Conservation (phyloP, 1,140 invertebrate genomes). For the Colletes gigas region DNA sequence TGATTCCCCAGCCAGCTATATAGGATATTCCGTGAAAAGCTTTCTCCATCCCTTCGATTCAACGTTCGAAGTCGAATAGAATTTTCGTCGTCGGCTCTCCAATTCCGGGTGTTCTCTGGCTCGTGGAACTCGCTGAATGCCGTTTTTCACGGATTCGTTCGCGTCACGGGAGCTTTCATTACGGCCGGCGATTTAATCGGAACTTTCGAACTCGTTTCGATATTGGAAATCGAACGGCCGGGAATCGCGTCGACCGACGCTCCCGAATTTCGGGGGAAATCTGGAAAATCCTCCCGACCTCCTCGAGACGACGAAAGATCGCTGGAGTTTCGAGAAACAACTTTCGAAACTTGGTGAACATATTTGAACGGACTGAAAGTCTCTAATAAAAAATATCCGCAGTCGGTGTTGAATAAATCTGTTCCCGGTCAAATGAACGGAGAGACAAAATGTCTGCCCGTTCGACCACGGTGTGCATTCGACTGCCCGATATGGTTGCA, state of each 20-base stretch:
- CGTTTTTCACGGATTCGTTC: not conserved
- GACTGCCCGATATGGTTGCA: not conserved
- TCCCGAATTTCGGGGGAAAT: not conserved
- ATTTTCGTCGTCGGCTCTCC: not conserved
- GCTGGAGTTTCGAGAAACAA: not conserved
- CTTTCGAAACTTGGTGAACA: too few relatives aligned
- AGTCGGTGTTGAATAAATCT: too few relatives aligned
- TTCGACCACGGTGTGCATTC: not conserved
- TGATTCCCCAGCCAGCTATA: too few relatives aligned
- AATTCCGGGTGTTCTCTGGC: not conserved
- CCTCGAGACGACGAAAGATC: not conserved
- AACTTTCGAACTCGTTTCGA: not conserved
- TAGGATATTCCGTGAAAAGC: not conserved
- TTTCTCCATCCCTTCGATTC: not conserved
- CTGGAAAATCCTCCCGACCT: not conserved
- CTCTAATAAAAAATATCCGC: too few relatives aligned
- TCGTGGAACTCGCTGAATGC: not conserved
- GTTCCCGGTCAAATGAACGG: not conserved
- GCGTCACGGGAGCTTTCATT: not conserved
- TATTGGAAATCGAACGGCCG: not conserved
- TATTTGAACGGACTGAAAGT: too few relatives aligned
- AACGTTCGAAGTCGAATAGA: not conserved
- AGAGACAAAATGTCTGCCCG: conserved; percentile 9
- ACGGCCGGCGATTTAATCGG: not conserved
- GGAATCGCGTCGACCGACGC: not conserved